phyloP scores from a whole-genome alignment of 2,113 vertebrate genomes.

The Myotis lucifugus region DNA sequence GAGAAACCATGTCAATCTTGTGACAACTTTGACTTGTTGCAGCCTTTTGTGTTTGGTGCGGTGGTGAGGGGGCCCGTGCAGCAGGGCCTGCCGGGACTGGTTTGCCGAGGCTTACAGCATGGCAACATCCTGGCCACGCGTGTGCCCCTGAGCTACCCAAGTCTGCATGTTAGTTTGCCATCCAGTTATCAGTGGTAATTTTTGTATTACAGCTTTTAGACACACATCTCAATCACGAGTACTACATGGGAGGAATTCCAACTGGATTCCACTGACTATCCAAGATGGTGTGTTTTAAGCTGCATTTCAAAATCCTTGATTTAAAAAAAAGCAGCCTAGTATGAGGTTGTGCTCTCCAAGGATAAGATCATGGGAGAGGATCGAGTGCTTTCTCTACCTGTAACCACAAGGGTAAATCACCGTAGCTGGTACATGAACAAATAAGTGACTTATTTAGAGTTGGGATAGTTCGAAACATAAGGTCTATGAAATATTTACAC shows the following conservation, averaged over 20 bases:
- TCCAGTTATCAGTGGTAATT: background rate
- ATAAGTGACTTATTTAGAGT: background rate
- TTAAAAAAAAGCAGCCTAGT: background rate
- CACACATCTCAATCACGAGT: background rate
- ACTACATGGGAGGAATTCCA: background rate
- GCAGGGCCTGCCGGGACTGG: background rate
- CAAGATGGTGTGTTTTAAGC: slow-evolving; percentile 29
- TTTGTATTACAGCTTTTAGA: background rate
- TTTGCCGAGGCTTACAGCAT: background rate
- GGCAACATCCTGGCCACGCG: background rate
- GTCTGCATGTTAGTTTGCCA: background rate
- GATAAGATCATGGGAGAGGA: background rate
- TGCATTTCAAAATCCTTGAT: slow-evolving; percentile 35
- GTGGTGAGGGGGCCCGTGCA: background rate
- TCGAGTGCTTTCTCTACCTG: background rate
- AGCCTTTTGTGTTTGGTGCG: slow-evolving; percentile 7
- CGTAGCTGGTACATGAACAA: background rate
- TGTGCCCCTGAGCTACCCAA: background rate
- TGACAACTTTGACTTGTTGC: background rate
- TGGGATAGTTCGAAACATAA: background rate
- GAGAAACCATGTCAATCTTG: background rate
- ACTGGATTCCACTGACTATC: background rate
- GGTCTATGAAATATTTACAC: background rate
- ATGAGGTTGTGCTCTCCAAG: background rate
- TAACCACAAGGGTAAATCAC: background rate